Base-by-base conservation (phyloP, 2,888 invertebrate species). In the Ischnus inquisitorius region DNA sequence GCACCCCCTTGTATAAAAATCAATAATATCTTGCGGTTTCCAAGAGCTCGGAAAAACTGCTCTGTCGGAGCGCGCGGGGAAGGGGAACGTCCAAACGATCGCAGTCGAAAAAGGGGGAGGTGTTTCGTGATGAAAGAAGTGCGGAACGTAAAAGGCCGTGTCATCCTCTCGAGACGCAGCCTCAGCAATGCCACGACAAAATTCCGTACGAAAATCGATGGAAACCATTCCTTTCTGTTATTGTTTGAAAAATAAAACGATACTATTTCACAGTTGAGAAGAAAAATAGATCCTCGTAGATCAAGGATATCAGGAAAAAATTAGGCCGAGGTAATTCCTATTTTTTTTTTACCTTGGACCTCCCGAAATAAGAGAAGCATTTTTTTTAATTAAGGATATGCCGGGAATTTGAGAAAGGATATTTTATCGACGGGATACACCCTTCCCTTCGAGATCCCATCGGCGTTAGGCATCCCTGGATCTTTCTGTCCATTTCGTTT, bases 11-110 rank as follows among this genome's bases (percentile, higher is more conserved):
- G 89, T 91, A 92, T 91, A 91, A 92, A 93, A 93, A 93, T 93
- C 93, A 93, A 93, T 93, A 93, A 93, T 92, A 92, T 93, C 93
- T 93, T 92, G 91, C 88, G 92, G 91, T 92, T 92, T 92, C 92
- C 90, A 90, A 90, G 91, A 92, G 89, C 89, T 82, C 87, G 89
- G 90, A 91, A 92, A 91, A 91, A 84, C 82, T 83, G 79, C 79
- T 72, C 54, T 77, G 28, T 57, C 8, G 28, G 65, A 16, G 64
- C 16, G 39, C n/a, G 69, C 34, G 12, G 19, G 60, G 60, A 60
- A 65, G 46, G 62, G 51, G 75, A 19, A 48, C 54, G 76, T 67
- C 60, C 65, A 62, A 83, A 74, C 48, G 83, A 74, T 77, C 54
- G 19, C 51, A n/a, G 62, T 72, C 72, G 72, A 74, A 74, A 68